These are phyloP conservation scores for Papilio glaucus DNA, from an alignment of 1,140 invertebrate species.

Conservation along the genomic window DNA sequence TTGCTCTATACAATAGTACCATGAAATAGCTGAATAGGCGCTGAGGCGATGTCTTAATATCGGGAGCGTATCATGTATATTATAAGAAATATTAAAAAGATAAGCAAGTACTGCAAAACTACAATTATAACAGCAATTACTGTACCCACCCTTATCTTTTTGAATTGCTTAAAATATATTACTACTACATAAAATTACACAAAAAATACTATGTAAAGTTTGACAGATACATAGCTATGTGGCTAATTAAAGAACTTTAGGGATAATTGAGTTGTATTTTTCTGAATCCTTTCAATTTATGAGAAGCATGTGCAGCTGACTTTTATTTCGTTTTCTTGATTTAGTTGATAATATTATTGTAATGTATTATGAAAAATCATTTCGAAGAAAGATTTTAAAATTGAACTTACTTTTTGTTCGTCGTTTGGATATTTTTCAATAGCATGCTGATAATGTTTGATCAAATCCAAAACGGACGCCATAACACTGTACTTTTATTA, in stretches of 20 bases:
- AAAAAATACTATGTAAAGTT: constrained; percentile 9
- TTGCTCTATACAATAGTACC: not conserved
- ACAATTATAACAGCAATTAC: too few relatives aligned
- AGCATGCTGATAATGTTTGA: constrained; percentile 86
- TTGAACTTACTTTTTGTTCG: constrained; percentile 84
- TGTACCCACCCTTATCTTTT: too few relatives aligned
- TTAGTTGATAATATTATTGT: not conserved
- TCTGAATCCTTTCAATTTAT: not conserved
- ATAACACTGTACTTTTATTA: constrained; percentile 59
- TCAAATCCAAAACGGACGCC: constrained; percentile 77
- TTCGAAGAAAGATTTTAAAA: constrained; percentile 34
- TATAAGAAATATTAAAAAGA: not conserved
- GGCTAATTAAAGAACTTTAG: constrained; percentile 17
- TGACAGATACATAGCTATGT: constrained; percentile 29
- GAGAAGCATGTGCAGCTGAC: not conserved
- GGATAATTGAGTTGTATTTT: not conserved
- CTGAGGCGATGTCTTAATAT: not conserved
- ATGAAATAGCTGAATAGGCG: not conserved
- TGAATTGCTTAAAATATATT: not conserved
- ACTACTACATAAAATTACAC: not conserved
- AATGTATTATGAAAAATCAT: constrained; percentile 5
- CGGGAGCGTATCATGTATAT: not conserved
- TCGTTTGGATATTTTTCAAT: constrained; percentile 86
- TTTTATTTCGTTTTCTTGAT: constrained; percentile 9
- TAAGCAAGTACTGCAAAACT: not conserved